phyloP scores from a whole-genome alignment of 2,888 invertebrate species.

The Dendrolimus houi region DNA sequence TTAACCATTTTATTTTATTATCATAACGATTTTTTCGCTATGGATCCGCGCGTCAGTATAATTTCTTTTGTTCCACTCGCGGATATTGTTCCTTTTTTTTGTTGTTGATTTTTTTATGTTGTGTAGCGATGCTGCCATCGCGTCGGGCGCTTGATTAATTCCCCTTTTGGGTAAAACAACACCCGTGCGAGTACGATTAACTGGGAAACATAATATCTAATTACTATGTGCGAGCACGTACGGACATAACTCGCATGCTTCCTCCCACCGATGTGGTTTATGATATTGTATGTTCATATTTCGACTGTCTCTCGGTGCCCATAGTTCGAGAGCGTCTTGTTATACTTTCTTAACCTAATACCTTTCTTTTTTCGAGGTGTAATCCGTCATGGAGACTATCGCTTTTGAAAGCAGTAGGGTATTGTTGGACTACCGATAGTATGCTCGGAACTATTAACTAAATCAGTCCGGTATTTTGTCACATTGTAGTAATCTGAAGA shows the following conservation, averaged over 20 bases:
- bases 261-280: constrained; percentile 72
- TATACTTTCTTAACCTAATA: too few species aligned
- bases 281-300: constrained; percentile 74
- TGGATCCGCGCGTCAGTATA: constrained; percentile 61
- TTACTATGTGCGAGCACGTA: constrained; percentile 74
- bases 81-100: constrained; percentile 68
- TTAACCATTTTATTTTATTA: constrained; percentile 70
- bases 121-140: constrained; percentile 56
- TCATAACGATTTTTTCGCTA: constrained; percentile 70
- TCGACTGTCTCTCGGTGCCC: constrained; percentile 67
- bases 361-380: too few species aligned
- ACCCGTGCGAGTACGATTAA: constrained; percentile 74
- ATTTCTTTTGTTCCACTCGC: constrained; percentile 71
- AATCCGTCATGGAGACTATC: too few species aligned
- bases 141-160: constrained; percentile 58
- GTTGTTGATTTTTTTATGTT: constrained; percentile 49
- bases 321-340: constrained; percentile 37
- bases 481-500: too few species aligned
- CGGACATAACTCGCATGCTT: constrained; percentile 67
- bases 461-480: too few species aligned
- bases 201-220: constrained; percentile 70
- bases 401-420: too few species aligned
- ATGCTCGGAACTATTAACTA: too few species aligned
- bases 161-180: constrained; percentile 73
- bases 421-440: too few species aligned